phyloP scores from a whole-genome alignment of 92 coral and sea anemone genomes.

The Metridium senile region DNA sequence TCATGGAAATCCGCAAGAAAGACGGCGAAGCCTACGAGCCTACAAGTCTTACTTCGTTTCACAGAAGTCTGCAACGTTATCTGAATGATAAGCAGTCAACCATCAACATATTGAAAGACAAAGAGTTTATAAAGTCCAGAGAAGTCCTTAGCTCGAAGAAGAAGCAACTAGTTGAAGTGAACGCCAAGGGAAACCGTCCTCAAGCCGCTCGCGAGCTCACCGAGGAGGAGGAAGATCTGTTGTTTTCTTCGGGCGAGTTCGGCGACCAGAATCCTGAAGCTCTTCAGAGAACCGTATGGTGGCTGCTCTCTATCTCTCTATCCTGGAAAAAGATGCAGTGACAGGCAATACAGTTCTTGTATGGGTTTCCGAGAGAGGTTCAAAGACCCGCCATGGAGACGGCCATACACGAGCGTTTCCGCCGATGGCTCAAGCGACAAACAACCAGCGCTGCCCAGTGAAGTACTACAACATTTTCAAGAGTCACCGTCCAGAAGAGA shows the following conservation, averaged over 20 bases:
- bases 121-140: constrained; percentile 32
- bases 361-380: no score
- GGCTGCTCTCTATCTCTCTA: constrained; percentile 50
- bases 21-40: constrained; percentile 37
- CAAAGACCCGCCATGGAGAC: no score
- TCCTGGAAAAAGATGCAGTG: no score
- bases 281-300: constrained; percentile 41
- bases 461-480: no score
- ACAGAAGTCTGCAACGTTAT: constrained; percentile 37
- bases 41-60: constrained; percentile 14
- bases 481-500: no score
- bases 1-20: constrained; percentile 24
- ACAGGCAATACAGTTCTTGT: no score
- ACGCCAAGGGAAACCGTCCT: constrained; percentile 49
- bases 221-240: constrained; percentile 38
- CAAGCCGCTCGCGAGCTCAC: constrained; percentile 30
- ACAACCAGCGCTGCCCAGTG: no score
- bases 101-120: constrained; percentile 38
- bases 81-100: constrained; percentile 22
- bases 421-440: no score
- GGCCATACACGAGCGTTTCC: no score
- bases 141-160: constrained; percentile 28
- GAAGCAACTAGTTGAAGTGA: constrained; percentile 20
- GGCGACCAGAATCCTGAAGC: constrained; percentile 26
- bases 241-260: constrained; percentile 40